Base-by-base conservation (phyloP, 2,888 invertebrate genomes). In the Antheraea assamensis region DNA sequence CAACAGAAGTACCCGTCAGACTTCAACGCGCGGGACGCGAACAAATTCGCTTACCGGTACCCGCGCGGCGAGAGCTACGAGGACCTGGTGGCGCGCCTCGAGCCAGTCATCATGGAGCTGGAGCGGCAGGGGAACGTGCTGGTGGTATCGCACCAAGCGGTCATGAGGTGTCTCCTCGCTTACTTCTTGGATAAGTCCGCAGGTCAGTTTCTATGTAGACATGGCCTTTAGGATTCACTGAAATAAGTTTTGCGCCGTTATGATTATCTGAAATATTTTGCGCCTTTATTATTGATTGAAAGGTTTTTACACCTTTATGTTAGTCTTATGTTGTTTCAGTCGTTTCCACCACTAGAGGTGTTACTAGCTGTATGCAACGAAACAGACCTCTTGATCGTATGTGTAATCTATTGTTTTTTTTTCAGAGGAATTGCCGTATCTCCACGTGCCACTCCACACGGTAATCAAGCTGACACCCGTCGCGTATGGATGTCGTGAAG, bases 101-200 rank as follows among this genome's bases (percentile, higher is more conserved):
- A 99, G 90, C 99, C 99, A 0, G 99, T 99, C 75, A 99, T 99
- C 83, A 99, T 99, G 99, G 99, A 99, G 94, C 93, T 99, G 85
- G 99, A 99, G 93, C 95, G 99, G 42, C 99, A 99, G 91, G 98
- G 98, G 70, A 99, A 99, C 90, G 99, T 99, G 68, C 95, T 99
- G 70, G 99, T 99, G 3, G 98, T 99, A 8, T 98, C 98, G 15
- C 99, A 99, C 93, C 99, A 99, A 93, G 99, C 99, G 0, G 99
- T 98, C 75, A 95, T 99, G 82, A 95, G 99, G 64, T 99, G 99
- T 88, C 95, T 99, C 61, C 96, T 99, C 74, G 99, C 99, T 0
- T 99, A 99, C 93, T 99, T 99, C 93, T 95, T 99, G 82, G 99
- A 99, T 89, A 99, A 99, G 90, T 97, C 97, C 64, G 97, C 98